phyloP scores from a whole-genome alignment of 1,140 invertebrate genomes.

The Delia radicum region DNA sequence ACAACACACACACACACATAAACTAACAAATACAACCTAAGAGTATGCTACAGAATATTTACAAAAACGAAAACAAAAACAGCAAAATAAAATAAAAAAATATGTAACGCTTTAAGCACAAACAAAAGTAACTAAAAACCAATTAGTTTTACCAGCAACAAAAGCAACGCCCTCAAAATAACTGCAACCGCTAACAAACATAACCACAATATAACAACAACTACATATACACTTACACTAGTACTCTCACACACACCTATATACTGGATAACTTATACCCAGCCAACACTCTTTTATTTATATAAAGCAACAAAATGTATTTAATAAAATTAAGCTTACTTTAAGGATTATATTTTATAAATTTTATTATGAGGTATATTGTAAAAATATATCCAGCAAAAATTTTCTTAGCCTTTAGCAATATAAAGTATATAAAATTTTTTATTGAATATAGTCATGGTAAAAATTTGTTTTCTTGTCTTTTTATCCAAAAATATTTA shows the following conservation, averaged over 20 bases:
- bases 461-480: neutral
- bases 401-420: neutral
- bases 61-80: neutral
- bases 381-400: neutral
- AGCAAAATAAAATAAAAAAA: neutral
- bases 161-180: neutral
- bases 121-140: neutral
- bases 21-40: neutral
- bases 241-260: neutral
- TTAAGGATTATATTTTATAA: neutral
- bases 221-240: neutral
- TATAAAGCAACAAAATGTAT: neutral
- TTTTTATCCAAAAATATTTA: neutral
- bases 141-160: neutral
- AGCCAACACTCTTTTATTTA: neutral
- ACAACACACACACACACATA: neutral
- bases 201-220: neutral
- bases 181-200: neutral
- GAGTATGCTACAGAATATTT: neutral
- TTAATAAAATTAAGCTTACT: constrained; percentile 2
- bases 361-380: neutral
- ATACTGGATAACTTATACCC: neutral
- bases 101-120: neutral
- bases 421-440: neutral
- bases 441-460: neutral